Conservation (phyloP, 2,113 vertebrate genomes). For the Spermophilus dauricus region DNA sequence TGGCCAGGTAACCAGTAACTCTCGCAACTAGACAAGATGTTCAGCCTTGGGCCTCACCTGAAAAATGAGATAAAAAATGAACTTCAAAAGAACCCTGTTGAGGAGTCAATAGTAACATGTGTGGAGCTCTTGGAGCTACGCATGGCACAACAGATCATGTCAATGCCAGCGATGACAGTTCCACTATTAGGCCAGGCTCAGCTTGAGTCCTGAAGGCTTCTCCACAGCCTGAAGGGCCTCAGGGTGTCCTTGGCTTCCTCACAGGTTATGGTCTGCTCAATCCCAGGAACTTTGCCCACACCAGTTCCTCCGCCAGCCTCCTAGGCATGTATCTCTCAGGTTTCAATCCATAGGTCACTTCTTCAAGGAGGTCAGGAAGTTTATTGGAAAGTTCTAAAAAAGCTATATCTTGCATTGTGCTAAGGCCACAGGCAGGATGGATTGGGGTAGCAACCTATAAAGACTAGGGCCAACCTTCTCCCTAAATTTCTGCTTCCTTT, state of each 20-base stretch:
- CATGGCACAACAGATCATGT: neutral
- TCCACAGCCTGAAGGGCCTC: neutral
- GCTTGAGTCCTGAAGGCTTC: neutral
- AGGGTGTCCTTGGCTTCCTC: neutral
- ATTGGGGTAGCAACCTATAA: neutral
- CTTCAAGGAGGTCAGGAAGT: neutral
- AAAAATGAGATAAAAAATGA: conserved; percentile 48
- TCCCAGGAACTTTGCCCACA: neutral
- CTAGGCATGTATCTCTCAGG: neutral
- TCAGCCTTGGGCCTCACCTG: conserved; percentile 1
- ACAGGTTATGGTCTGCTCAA: neutral
- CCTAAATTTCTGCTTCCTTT: conserved; percentile 7
- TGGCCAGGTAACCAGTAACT: neutral
- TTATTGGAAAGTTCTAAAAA: conserved; percentile 32
- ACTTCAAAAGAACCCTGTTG: conserved; percentile 45
- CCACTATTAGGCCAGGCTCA: neutral
- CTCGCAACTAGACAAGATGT: neutral
- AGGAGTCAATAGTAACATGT: neutral
- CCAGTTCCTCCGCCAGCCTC: neutral
- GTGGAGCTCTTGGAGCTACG: neutral
- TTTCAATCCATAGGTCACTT: neutral
- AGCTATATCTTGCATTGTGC: neutral
- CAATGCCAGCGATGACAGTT: neutral
- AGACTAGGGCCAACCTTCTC: neutral
- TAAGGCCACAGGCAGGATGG: neutral